Evolutionary conservation across 2,888 invertebrate genomes (phyloP).

Genomic region (Epinotia nisella): DNA sequence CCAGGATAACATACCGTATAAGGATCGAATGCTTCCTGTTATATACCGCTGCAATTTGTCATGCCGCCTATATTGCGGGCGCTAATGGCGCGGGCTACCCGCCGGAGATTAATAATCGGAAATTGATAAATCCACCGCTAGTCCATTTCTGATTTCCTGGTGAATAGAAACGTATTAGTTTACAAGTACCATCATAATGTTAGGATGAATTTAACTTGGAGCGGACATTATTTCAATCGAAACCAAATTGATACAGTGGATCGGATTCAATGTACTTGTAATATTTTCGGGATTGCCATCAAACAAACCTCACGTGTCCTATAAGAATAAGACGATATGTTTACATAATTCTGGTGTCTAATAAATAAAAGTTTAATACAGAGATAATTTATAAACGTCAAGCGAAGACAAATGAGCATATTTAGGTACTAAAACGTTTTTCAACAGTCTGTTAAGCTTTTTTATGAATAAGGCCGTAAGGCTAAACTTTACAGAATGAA

Average conservation of each 20-base stretch:
- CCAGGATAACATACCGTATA: slow-evolving; percentile 7
- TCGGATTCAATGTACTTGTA: background rate
- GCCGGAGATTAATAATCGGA: slow-evolving; percentile 43
- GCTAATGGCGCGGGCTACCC: slow-evolving; percentile 29
- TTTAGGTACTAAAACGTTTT: no score
- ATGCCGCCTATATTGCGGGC: slow-evolving; percentile 13
- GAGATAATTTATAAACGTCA: no score
- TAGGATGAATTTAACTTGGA: no score
- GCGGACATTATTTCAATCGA: no score
- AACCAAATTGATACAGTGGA: no score
- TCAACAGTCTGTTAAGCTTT: no score
- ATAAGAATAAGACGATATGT: no score
- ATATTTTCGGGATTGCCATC: background rate
- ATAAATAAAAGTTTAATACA: no score
- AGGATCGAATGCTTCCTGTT: slow-evolving; percentile 19
- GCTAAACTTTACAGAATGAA: background rate
- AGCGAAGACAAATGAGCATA: no score
- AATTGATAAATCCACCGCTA: slow-evolving; percentile 39
- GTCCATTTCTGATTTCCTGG: slow-evolving; percentile 29
- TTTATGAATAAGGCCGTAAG: no score
- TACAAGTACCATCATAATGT: background rate
- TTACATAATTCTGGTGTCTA: background rate
- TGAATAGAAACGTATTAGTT: slow-evolving; percentile 21
- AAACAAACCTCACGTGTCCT: background rate
- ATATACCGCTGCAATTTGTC: slow-evolving; percentile 41